Evolutionary conservation across 2,888 invertebrate species (phyloP).

Genomic region (Netelia inedita): DNA sequence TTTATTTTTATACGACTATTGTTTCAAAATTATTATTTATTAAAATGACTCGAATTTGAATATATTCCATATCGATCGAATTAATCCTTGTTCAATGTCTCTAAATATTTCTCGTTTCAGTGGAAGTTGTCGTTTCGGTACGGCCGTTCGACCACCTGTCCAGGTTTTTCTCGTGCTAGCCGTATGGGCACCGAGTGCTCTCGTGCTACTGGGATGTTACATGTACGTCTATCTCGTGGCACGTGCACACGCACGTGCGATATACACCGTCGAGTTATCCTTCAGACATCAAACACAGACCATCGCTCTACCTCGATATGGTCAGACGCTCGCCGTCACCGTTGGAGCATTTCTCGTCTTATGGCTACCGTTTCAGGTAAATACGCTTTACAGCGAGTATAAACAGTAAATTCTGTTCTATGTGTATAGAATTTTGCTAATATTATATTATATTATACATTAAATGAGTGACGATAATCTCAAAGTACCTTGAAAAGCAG

Average conservation of each 20-base stretch:
- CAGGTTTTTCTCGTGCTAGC: constrained; percentile 87
- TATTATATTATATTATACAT: background rate
- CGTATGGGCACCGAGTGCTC: constrained; percentile 88
- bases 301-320: constrained; percentile 86
- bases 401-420: background rate
- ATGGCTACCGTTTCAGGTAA: constrained; percentile 88
- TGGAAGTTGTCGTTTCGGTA: constrained; percentile 86
- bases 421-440: background rate
- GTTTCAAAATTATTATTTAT: too few relatives aligned
- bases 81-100: background rate
- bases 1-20: too few relatives aligned
- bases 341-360: constrained; percentile 87
- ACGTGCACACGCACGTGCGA: constrained; percentile 88
- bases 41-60: background rate
- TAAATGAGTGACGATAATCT: background rate
- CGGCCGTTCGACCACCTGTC: constrained; percentile 86
- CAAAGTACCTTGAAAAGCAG: background rate
- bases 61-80: background rate
- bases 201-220: constrained; percentile 87
- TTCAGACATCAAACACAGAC: constrained; percentile 85
- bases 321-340: constrained; percentile 88
- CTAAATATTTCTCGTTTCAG: constrained; percentile 77
- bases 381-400: background rate
- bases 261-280: constrained; percentile 88
- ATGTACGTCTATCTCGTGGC: constrained; percentile 89